Evolutionary conservation across 2,888 invertebrate genomes (phyloP).

Genomic region (Philhelius pedissequus): DNA sequence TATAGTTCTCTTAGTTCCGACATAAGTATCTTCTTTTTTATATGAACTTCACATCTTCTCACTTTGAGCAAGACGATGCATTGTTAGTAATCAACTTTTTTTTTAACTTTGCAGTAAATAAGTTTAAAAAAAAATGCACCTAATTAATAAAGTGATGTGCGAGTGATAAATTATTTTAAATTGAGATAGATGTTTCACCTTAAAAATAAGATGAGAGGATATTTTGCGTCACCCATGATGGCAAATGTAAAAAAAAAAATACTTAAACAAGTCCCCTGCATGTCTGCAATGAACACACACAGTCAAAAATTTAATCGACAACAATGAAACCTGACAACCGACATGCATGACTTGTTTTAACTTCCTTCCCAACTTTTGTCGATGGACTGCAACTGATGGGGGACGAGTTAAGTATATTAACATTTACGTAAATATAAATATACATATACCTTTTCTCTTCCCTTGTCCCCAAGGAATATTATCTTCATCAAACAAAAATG

Average conservation of each 20-base stretch:
- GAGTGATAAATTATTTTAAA: not conserved
- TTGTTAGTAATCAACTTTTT: not conserved
- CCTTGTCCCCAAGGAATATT: not conserved
- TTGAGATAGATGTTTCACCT: not conserved
- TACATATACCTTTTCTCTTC: not conserved
- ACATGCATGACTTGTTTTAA: slow-evolving; percentile 64
- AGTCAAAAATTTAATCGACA: not conserved
- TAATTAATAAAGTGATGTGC: not conserved
- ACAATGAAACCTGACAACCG: slow-evolving; percentile 67
- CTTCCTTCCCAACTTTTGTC: slow-evolving; percentile 48
- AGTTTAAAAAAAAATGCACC: not conserved
- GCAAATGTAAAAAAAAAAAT: not conserved
- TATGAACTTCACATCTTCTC: not conserved
- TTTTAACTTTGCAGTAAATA: not conserved
- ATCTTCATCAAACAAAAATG: slow-evolving; percentile 1
- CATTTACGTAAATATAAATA: not conserved
- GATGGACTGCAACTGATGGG: not conserved
- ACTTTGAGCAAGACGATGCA: not conserved
- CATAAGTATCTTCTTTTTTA: not conserved
- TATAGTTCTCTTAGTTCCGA: slow-evolving; percentile 7
- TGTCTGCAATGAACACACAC: slow-evolving; percentile 7
- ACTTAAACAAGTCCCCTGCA: slow-evolving; percentile 7
- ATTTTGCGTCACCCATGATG: not conserved
- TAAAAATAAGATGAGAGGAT: not conserved
- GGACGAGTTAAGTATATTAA: slow-evolving; percentile 18